Conservation (phyloP, 2,113 vertebrate species). For the Pitta sordida region DNA sequence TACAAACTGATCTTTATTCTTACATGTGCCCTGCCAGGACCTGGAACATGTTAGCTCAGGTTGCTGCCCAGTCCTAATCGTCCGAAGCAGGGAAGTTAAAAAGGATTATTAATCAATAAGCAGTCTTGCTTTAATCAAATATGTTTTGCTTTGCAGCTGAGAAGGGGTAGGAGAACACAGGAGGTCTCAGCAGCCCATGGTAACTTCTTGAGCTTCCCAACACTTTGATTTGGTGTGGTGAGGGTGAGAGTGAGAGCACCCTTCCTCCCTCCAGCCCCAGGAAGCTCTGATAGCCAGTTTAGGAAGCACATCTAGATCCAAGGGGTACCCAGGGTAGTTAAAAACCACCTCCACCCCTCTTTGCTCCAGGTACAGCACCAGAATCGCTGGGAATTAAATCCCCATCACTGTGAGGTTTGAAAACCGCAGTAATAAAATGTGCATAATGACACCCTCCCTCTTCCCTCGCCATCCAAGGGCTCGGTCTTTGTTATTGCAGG, state of each 20-base stretch:
- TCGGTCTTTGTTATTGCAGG: conserved; percentile 1
- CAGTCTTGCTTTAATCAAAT: conserved; percentile 17
- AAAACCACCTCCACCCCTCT: neutral
- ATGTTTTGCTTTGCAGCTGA: neutral
- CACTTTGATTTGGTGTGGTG: neutral
- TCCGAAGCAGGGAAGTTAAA: neutral
- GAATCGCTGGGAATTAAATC: neutral
- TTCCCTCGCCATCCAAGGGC: neutral
- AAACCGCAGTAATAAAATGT: conserved; percentile 25
- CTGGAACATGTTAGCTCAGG: neutral
- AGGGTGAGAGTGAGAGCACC: neutral
- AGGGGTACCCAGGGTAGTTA: neutral
- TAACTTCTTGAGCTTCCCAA: neutral
- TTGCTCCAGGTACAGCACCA: neutral
- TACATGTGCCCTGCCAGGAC: neutral
- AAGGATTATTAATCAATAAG: conserved; percentile 50
- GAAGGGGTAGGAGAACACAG: neutral
- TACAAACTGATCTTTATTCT: neutral
- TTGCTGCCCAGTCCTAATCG: neutral
- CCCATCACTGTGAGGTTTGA: neutral
- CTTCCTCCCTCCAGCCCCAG: neutral
- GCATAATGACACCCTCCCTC: neutral
- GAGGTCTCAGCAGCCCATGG: neutral
- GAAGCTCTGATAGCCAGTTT: neutral
- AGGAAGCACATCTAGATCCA: neutral